These are phyloP conservation scores for Spinus pinus DNA, from an alignment of 2,797 vertebrate species.

Conservation along the genomic window DNA sequence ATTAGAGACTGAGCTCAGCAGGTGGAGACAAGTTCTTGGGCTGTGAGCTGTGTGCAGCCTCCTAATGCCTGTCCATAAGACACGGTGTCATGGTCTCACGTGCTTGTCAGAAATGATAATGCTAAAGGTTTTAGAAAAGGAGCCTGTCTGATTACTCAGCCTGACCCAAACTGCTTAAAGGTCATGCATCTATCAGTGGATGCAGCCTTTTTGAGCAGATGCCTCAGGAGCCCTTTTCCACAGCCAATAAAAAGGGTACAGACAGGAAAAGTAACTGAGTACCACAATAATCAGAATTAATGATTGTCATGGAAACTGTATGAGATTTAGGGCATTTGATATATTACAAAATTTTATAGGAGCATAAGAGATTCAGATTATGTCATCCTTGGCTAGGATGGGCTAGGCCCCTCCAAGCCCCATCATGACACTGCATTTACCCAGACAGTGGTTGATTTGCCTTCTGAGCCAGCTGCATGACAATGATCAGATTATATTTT, in stretches of 20 bases:
- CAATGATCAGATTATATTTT: background rate
- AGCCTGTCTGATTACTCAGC: background rate
- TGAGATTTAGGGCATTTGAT: background rate
- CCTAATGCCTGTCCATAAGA: background rate
- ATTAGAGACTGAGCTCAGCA: background rate
- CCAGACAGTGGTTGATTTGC: background rate
- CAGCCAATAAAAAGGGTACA: background rate
- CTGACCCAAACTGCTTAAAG: background rate
- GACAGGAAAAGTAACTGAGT: background rate
- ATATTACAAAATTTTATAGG: background rate
- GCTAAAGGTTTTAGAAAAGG: background rate
- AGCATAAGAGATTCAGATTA: background rate
- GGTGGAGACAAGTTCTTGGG: background rate
- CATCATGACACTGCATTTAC: background rate
- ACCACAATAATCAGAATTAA: background rate
- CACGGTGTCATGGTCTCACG: accelerated
- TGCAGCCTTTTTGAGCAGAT: background rate
- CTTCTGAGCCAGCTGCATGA: background rate
- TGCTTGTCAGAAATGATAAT: background rate
- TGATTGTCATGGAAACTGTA: background rate
- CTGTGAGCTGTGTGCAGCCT: background rate
- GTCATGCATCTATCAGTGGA: background rate
- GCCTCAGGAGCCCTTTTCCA: background rate
- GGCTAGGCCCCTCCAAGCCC: background rate
- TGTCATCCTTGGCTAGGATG: background rate